Percentiles rank a stretch among this genome's conserved stretches.
phyloP scores from a whole-genome alignment of 2,113 vertebrate species.

The Psophia crepitans region DNA sequence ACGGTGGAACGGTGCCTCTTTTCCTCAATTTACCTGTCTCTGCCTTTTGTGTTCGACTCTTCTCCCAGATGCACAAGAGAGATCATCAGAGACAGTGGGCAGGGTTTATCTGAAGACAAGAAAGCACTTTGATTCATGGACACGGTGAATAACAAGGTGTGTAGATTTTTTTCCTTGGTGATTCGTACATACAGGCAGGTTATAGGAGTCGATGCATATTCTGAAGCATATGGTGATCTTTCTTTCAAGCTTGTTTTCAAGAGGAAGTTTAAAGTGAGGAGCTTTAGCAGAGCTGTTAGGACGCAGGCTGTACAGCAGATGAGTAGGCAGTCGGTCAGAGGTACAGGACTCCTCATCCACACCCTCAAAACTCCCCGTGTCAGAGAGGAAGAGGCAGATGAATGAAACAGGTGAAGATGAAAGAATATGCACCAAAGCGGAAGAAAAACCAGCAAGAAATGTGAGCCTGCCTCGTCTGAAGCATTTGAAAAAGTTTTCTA shows the following conservation, averaged over 20 bases:
- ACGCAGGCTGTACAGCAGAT: neutral
- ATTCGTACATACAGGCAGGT: neutral
- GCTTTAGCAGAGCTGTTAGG: neutral
- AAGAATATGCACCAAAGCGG: neutral
- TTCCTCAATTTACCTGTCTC: neutral
- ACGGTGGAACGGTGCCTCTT: neutral
- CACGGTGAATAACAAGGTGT: neutral
- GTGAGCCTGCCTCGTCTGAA: neutral
- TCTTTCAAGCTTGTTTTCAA: neutral
- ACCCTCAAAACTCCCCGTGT: neutral
- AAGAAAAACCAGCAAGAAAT: neutral
- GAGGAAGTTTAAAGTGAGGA: neutral
- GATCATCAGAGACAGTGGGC: accelerated
- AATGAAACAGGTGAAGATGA: neutral
- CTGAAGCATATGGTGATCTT: neutral
- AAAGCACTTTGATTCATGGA: neutral
- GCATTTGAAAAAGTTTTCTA: neutral
- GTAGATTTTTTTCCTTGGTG: neutral
- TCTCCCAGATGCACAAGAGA: neutral
- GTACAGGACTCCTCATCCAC: neutral
- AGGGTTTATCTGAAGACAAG: neutral
- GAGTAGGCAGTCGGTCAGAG: neutral
- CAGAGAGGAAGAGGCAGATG: neutral
- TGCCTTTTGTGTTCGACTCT: neutral
- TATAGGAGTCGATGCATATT: neutral